These are phyloP conservation scores for Chaitophorus viminalis DNA, from an alignment of 2,888 invertebrate species.

Conservation along the genomic window DNA sequence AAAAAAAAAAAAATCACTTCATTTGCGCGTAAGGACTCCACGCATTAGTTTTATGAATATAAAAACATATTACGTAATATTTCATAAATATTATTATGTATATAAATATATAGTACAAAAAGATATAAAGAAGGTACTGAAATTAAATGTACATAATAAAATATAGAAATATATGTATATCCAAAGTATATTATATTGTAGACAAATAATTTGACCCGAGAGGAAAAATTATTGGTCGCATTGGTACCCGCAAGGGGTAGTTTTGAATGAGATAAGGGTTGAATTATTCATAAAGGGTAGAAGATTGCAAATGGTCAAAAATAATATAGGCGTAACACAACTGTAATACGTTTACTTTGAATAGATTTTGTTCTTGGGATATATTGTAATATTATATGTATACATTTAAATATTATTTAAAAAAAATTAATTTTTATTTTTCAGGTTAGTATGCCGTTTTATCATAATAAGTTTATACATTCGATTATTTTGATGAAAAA, in stretches of 20 bases:
- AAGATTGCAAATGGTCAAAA: background rate
- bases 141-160: too few species aligned
- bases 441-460: slow-evolving; percentile 8
- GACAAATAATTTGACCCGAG: background rate
- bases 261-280: background rate
- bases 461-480: background rate
- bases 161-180: too few species aligned
- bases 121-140: too few species aligned
- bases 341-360: background rate
- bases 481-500: background rate
- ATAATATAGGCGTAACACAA: background rate
- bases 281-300: background rate
- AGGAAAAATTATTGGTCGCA: background rate
- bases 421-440: background rate
- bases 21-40: too few species aligned
- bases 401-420: background rate
- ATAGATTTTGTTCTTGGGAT: background rate
- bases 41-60: too few species aligned
- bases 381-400: background rate
- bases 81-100: too few species aligned
- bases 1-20: too few species aligned
- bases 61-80: too few species aligned
- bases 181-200: background rate
- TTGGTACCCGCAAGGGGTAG: background rate
- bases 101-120: too few species aligned